Conservation (phyloP, 2,113 vertebrate genomes). For the Phrynosoma platyrhinos region DNA sequence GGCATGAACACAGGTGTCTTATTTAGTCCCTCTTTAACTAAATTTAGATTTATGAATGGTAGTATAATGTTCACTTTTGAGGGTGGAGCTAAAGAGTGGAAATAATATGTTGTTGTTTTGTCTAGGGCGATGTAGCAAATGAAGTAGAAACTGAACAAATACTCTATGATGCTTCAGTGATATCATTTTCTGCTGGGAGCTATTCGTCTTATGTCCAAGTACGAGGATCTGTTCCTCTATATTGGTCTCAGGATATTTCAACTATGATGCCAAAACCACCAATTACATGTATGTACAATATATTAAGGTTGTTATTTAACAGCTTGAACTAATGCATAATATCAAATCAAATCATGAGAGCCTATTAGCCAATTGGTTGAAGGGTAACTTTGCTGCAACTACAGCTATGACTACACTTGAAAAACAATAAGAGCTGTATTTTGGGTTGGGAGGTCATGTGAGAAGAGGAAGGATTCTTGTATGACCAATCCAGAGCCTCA, state of each 20-base stretch:
- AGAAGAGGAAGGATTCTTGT: not conserved
- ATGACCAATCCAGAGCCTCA: too few relatives aligned
- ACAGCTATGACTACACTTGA: not conserved
- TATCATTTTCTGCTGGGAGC: slow-evolving; percentile 92
- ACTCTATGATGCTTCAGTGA: slow-evolving; percentile 93
- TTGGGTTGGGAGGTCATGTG: not conserved
- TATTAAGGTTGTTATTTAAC: slow-evolving; percentile 32
- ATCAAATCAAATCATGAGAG: not conserved
- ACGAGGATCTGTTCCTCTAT: slow-evolving; percentile 94
- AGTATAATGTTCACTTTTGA: not conserved
- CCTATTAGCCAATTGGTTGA: not conserved
- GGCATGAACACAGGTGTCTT: not conserved
- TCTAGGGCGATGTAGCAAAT: slow-evolving; percentile 95
- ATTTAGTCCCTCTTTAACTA: not conserved
- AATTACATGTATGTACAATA: slow-evolving; percentile 85
- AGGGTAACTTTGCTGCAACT: too few relatives aligned
- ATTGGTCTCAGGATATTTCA: slow-evolving; percentile 99
- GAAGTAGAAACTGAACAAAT: slow-evolving; percentile 99
- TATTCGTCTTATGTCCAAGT: slow-evolving; percentile 98
- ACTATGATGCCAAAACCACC: slow-evolving; percentile 99
- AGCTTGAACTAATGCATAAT: not conserved
- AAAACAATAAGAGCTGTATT: not conserved
- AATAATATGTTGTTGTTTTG: slow-evolving; percentile 39
- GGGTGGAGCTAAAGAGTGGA: slow-evolving; percentile 9
- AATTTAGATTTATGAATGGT: not conserved